Evolutionary conservation across 2,888 invertebrate genomes (phyloP), one percentile per base, ranked within the genome.

Genomic region (Busseola fusca): DNA sequence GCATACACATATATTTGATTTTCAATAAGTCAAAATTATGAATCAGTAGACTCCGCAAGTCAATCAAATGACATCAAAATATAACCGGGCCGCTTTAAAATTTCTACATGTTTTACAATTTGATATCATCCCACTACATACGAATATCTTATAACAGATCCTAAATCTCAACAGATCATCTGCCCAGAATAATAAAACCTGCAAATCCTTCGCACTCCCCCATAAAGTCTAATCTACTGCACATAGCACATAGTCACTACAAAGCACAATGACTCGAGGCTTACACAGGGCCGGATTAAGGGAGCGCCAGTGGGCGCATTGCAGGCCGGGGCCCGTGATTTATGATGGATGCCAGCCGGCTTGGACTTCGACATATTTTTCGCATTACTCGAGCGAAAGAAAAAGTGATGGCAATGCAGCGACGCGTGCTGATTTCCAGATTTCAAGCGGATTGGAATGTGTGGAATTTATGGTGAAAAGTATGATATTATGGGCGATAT

Each of bases 301-400:
- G 74, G 80, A 60, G 77, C 80, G 65, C 80, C 76, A 83, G 78
- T 69, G 86, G 77, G 82, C 76, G 82, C 86, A 85, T 83, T 83
- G 84, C 84, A 83, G 76, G 65, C 65, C 64, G 66, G 54, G 58
- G 45, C 67, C 77, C 74, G 82, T 91, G 91, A 91, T 91, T 91
- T 91, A 91, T 90, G 90, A 91, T 84, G 85, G 84, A 87, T 85
- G 80, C 87, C 82, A 73, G 75, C 85, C 86, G 76, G 80, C 78
- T 71, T 73, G 79, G 83, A 86, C 84, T 87, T 85, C 86, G 88
- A 90, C 91, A 92, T 89, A 91, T 91, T 91, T 91, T 89, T 89
- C 90, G 87, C 91, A 92, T 92, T 91, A 91, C 88, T 81, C 84
- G 83, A 77, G 71, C 72, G 82, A 85, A 87, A 84, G 85, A 87